phyloP scores from a whole-genome alignment of 2,113 vertebrate species.

The Rhea americana region DNA sequence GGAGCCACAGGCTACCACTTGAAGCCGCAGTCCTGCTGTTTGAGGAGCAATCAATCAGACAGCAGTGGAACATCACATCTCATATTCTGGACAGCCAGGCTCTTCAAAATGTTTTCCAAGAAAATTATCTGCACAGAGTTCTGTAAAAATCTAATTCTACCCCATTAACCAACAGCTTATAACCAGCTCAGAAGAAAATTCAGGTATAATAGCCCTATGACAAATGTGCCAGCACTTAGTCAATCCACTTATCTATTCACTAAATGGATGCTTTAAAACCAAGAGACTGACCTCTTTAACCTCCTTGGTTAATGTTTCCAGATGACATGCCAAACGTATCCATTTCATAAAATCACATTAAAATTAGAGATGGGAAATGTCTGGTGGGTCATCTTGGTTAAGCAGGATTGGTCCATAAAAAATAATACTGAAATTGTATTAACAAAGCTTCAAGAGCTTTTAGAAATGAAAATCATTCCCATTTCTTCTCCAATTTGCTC shows the following conservation, averaged over 20 bases:
- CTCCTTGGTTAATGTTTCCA: slow-evolving; percentile 36
- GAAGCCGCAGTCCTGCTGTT: slow-evolving; percentile 18
- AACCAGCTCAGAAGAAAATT: slow-evolving; percentile 3
- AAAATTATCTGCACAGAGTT: slow-evolving; percentile 53
- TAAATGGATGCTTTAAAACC: slow-evolving; percentile 30
- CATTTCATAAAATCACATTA: slow-evolving; percentile 43
- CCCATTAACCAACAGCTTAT: slow-evolving; percentile 45
- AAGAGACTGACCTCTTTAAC: slow-evolving; percentile 28
- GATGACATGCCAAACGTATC: background rate
- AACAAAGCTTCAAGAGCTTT: background rate
- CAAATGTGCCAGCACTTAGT: slow-evolving; percentile 29
- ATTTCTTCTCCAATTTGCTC: background rate
- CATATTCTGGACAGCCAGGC: slow-evolving; percentile 25
- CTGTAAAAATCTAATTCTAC: slow-evolving; percentile 65
- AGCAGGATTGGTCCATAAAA: background rate
- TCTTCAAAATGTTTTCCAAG: slow-evolving; percentile 56
- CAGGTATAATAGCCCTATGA: slow-evolving; percentile 39
- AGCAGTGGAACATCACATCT: slow-evolving; percentile 29
- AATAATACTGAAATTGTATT: slow-evolving; percentile 4
- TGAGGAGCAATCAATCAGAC: slow-evolving; percentile 26
- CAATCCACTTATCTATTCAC: slow-evolving; percentile 37
- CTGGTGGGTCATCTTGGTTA: slow-evolving; percentile 11
- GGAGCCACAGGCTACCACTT: slow-evolving; percentile 52
- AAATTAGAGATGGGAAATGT: background rate
- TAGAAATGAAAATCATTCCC: background rate